Base-by-base conservation (phyloP, 35 echinoderm and acorn worm species). In the Amphiura filiformis region DNA sequence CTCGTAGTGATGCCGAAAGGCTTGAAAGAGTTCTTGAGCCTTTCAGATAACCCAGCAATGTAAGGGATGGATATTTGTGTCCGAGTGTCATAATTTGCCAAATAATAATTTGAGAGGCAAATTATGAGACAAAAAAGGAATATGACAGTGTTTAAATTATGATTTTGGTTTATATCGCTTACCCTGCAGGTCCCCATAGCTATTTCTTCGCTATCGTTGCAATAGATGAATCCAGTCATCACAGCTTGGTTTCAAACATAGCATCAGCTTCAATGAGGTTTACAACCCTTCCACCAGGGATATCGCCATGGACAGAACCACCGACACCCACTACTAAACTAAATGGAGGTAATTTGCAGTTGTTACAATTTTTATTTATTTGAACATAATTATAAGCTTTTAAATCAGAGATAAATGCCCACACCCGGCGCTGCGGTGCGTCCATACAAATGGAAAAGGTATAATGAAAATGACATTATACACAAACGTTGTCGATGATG, bases 201-300 rank as follows among this genome's bases (percentile, higher is more conserved):
- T 70, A 70, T 23, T 70, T 70, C 26, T 70, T 70, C 26, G 61
- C 28, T 30, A 23, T 70, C 26, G 61, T 70, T 70, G 61, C 61
- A n/a, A 23, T 26, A 23, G 61, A 70, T 30, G 28, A 70, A 13
- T 18, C 15, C 17, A 23, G 61, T 70, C 61, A 70, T 30, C 61
- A 23, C 7, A 15, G 11, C 2, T 70, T 70, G 28, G 26, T 70
- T 11, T 70, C 61, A 26, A 70, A 70, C 28, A 30, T 70, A 2
- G 61, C 61, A 30, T 70, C 61, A n/a, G 61, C 61, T 70, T 70
- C 61, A 11, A 70, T 70, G 61, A 70, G 61, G 26, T 70, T 70
- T 70, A 23, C 26, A 23, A n/a, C 7, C 7, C 7, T 52, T 20
- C 44, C 7, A 30, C 3, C 44, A 52, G 7, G 20, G 44, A 7